Evolutionary conservation across 2,888 invertebrate genomes (phyloP).

Genomic region (Epirrita christyi): DNA sequence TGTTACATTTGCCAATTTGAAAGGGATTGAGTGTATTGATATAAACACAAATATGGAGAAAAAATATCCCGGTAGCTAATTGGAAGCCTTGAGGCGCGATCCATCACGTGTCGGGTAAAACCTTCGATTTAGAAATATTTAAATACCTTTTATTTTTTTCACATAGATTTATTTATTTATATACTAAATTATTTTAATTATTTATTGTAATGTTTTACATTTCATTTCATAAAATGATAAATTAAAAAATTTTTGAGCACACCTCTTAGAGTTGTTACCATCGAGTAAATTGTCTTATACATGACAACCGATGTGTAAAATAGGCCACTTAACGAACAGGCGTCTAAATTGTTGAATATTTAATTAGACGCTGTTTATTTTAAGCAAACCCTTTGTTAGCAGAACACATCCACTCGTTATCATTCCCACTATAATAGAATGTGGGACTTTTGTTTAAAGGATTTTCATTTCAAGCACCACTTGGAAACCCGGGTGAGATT

Average conservation of each 20-base stretch:
- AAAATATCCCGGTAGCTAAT: conserved; percentile 1
- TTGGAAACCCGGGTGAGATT: conserved; percentile 6
- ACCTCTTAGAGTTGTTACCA: neutral
- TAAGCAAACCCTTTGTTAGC: conserved; percentile 46
- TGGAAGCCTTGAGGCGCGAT: conserved; percentile 12
- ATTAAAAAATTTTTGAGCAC: neutral
- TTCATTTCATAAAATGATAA: too few relatives aligned
- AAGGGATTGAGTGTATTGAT: conserved; percentile 1
- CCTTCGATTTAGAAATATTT: conserved; percentile 3
- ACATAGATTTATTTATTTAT: neutral
- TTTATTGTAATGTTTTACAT: too few relatives aligned
- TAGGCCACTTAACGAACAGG: conserved; percentile 20
- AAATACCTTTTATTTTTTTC: neutral
- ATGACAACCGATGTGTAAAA: conserved; percentile 10
- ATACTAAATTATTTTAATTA: too few relatives aligned
- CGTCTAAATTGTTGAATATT: conserved; percentile 24
- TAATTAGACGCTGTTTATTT: conserved; percentile 25
- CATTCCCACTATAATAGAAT: conserved; percentile 43
- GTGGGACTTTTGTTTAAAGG: conserved; percentile 42
- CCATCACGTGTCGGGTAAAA: conserved; percentile 9
- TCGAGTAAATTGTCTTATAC: neutral
- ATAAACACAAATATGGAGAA: neutral
- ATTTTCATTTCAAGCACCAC: conserved; percentile 1
- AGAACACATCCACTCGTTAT: conserved; percentile 52
- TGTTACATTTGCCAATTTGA: conserved; percentile 4